Evolutionary conservation across 2,797 vertebrate species (phyloP).

Genomic region (Sardinella longiceps): DNA sequence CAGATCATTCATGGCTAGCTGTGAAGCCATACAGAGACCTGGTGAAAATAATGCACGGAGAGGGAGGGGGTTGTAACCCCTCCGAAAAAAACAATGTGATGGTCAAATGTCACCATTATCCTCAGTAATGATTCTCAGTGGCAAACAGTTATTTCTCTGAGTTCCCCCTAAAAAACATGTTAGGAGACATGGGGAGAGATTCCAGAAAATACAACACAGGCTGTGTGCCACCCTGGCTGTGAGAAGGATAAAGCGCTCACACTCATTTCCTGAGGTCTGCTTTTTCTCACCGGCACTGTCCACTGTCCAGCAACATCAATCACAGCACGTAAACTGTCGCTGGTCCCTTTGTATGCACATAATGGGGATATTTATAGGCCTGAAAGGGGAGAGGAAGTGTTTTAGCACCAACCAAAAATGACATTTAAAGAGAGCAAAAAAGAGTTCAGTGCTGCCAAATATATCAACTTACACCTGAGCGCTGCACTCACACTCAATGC

Average conservation of each 20-base stretch:
- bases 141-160: constrained; percentile 2
- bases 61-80: neutral
- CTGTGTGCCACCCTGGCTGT: constrained; percentile 25
- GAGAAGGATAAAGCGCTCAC: constrained; percentile 22
- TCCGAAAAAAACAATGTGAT: constrained; percentile 14
- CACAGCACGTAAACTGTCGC: constrained; percentile 68
- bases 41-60: neutral
- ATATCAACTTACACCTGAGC: constrained; percentile 22
- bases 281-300: constrained; percentile 44
- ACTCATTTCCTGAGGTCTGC: constrained; percentile 33
- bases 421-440: constrained; percentile 74
- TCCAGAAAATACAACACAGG: constrained; percentile 21
- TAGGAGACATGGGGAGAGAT: neutral
- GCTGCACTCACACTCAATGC: too few species aligned
- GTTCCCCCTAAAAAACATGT: constrained; percentile 23
- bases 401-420: constrained; percentile 83
- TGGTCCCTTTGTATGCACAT: constrained; percentile 80
- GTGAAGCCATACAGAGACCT: neutral
- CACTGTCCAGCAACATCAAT: constrained; percentile 66
- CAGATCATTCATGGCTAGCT: constrained; percentile 31
- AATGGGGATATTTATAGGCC: constrained; percentile 83
- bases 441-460: constrained; percentile 68
- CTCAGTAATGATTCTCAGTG: constrained; percentile 22
- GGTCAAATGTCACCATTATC: constrained; percentile 27
- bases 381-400: constrained; percentile 65